Percentiles rank a stretch among this genome's conserved stretches.
These are phyloP conservation scores for Sebastolobus alascanus DNA, from an alignment of 2,797 vertebrate species.

Conservation along the genomic window DNA sequence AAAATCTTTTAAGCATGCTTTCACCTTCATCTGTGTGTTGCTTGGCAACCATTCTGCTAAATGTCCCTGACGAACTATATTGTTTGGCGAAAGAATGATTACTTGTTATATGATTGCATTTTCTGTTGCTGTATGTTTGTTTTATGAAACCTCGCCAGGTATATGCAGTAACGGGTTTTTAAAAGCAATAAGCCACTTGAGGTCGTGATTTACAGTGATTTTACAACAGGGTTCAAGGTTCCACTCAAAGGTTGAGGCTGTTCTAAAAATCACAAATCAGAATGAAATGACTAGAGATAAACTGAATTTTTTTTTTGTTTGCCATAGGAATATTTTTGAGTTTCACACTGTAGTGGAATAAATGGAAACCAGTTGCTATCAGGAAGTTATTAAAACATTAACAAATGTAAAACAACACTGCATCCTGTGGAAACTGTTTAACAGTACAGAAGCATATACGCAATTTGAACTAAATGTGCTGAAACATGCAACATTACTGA, in stretches of 20 bases:
- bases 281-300: background rate
- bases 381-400: background rate
- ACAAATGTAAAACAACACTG: background rate
- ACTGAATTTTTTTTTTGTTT: background rate
- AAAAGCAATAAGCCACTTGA: background rate
- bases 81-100: background rate
- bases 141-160: background rate
- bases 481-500: constrained; percentile 18
- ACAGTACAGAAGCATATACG: background rate
- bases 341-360: background rate
- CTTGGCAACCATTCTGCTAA: background rate
- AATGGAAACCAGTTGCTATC: background rate
- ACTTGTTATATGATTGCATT: background rate
- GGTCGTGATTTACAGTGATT: background rate
- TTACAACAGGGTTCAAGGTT: too few species aligned
- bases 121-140: background rate
- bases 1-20: background rate
- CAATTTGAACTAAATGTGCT: background rate
- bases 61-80: background rate
- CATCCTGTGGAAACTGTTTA: background rate
- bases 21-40: background rate
- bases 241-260: too few species aligned
- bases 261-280: background rate
- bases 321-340: background rate
- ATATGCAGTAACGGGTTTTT: background rate